phyloP scores from a whole-genome alignment of 2,113 vertebrate species.

The Macrotis lagotis region DNA sequence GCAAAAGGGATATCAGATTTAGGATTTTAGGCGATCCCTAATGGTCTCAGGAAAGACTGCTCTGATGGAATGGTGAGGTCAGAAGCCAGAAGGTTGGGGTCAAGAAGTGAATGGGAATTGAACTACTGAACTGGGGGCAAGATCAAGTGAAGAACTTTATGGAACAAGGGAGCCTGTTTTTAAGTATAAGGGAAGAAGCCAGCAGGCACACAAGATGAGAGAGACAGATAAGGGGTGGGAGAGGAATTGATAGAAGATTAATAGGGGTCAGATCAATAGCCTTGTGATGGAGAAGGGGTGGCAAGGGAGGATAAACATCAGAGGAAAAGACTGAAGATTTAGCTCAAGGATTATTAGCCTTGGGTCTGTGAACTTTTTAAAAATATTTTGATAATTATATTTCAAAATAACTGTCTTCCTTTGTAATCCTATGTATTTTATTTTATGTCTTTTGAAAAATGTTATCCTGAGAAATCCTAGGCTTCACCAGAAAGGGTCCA shows the following conservation, averaged over 20 bases:
- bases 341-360: background rate
- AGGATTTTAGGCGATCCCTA: background rate
- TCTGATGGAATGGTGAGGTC: background rate
- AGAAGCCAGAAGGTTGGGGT: background rate
- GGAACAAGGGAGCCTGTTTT: too few relatives aligned
- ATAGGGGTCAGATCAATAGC: too few relatives aligned
- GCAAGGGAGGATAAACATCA: background rate
- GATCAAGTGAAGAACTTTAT: too few relatives aligned
- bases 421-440: background rate
- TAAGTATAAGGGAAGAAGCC: too few relatives aligned
- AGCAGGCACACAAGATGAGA: too few relatives aligned
- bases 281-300: background rate
- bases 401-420: background rate
- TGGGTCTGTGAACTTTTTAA: background rate
- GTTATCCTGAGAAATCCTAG: background rate
- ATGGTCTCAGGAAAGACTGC: background rate
- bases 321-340: background rate
- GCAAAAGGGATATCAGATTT: background rate
- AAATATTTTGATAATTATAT: background rate
- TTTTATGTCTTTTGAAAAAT: background rate
- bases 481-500: background rate
- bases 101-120: background rate
- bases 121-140: too few relatives aligned
- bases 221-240: too few relatives aligned
- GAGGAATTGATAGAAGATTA: background rate